Evolutionary conservation across 2,113 vertebrate species (phyloP).

Genomic region (Marmota flaviventris): DNA sequence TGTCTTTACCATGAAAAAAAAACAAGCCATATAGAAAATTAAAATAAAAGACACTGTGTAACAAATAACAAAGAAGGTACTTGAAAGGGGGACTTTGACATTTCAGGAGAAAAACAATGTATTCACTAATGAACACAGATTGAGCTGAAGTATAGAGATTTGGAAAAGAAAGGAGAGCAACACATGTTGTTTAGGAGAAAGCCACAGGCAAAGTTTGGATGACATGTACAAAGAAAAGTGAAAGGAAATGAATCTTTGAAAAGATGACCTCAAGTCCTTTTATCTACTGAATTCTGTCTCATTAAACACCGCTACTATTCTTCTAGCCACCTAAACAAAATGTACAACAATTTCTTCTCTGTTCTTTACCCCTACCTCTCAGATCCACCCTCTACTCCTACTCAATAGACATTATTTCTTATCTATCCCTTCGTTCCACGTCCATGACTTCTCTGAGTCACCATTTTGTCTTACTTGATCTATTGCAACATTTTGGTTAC

Average conservation of each 20-base stretch:
- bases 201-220: background rate
- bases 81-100: background rate
- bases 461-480: background rate
- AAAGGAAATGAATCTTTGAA: background rate
- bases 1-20: no score
- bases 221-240: background rate
- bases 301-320: background rate
- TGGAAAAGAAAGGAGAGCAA: background rate
- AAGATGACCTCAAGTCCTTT: background rate
- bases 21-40: conserved; percentile 29
- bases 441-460: background rate
- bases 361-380: background rate
- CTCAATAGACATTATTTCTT: background rate
- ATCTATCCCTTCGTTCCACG: background rate
- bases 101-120: background rate
- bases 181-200: background rate
- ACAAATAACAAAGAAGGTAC: background rate
- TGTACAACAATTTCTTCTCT: background rate
- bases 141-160: background rate
- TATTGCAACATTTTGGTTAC: accelerated
- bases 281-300: background rate
- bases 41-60: background rate
- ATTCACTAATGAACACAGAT: background rate
- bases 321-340: background rate
- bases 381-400: background rate